phyloP scores from a whole-genome alignment of 2,888 invertebrate species.

The Drosophila neutralis region DNA sequence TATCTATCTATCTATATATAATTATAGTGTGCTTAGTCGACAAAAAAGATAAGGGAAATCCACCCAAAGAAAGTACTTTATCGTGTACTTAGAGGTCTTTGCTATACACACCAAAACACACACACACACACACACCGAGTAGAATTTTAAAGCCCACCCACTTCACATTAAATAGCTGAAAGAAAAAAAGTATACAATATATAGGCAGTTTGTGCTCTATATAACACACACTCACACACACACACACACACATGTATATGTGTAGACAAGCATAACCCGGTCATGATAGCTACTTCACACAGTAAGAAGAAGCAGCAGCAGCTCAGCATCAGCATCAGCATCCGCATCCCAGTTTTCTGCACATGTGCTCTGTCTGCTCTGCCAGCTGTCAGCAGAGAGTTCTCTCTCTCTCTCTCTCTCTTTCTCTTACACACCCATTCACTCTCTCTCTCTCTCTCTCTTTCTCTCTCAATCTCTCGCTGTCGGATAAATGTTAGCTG shows the following conservation, averaged over 20 bases:
- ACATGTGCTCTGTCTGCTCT: constrained; percentile 39
- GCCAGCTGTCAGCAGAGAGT: constrained; percentile 27
- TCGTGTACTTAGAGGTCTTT: constrained; percentile 42
- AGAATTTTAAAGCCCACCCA: constrained; percentile 10
- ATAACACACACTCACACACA: constrained; percentile 46
- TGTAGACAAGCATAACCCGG: constrained; percentile 68
- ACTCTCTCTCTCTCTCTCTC: constrained; percentile 1
- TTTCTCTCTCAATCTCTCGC: constrained; percentile 13
- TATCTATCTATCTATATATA: not conserved
- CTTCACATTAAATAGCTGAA: constrained; percentile 33
- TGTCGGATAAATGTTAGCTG: constrained; percentile 65
- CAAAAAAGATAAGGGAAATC: not conserved
- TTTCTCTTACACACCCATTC: constrained; percentile 4
- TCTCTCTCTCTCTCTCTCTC: constrained; percentile 11
- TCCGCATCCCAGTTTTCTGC: constrained; percentile 52
- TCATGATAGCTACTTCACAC: constrained; percentile 50
- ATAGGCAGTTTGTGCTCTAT: constrained; percentile 53
- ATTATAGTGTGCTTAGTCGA: constrained; percentile 3
- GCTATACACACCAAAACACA: constrained; percentile 10
- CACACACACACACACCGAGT: constrained; percentile 8
- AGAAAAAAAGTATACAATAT: constrained; percentile 17
- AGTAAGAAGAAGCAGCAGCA: constrained; percentile 21
- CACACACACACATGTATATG: constrained; percentile 17
- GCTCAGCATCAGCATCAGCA: constrained; percentile 28
- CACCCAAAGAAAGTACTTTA: constrained; percentile 9